Conservation (phyloP, 2,888 invertebrate genomes). For the Xestobium rufovillosum region DNA sequence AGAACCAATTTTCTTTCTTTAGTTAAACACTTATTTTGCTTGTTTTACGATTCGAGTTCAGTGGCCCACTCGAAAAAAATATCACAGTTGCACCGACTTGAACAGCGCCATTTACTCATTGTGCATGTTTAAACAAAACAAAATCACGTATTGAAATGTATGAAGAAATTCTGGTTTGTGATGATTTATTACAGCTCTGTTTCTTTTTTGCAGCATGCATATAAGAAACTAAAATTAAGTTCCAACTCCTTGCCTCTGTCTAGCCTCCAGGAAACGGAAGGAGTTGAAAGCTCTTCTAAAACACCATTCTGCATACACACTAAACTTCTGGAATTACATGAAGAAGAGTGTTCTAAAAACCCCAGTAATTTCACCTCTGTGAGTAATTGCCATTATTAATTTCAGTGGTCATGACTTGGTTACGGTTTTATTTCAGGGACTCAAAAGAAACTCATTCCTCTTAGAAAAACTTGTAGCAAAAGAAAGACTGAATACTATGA, state of each 20-base stretch:
- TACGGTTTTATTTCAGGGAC: slow-evolving; percentile 44
- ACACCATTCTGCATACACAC: slow-evolving; percentile 41
- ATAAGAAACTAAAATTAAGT: slow-evolving; percentile 37
- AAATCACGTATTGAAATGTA: too few species aligned
- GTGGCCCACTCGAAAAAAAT: too few species aligned
- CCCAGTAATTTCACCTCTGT: slow-evolving; percentile 29
- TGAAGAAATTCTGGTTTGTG: too few species aligned
- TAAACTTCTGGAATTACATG: slow-evolving; percentile 41
- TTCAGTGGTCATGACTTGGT: neutral
- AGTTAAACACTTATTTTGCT: too few species aligned
- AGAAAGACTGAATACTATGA: slow-evolving; percentile 81
- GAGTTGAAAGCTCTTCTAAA: slow-evolving; percentile 23
- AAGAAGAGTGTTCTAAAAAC: slow-evolving; percentile 37
- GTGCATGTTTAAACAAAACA: too few species aligned
- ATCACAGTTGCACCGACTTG: too few species aligned
- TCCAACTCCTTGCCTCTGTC: slow-evolving; percentile 38
- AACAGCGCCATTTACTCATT: too few species aligned
- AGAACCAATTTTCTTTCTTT: too few species aligned
- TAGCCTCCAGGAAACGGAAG: slow-evolving; percentile 33
- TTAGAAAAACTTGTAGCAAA: slow-evolving; percentile 77
- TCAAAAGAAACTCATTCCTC: slow-evolving; percentile 61
- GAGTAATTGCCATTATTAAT: slow-evolving; percentile 14
- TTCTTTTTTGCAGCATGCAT: slow-evolving; percentile 35
- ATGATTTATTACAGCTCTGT: too few species aligned
- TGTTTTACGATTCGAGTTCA: too few species aligned